Evolutionary conservation across 2,797 vertebrate species (phyloP).

Genomic region (Okamejei kenojei): DNA sequence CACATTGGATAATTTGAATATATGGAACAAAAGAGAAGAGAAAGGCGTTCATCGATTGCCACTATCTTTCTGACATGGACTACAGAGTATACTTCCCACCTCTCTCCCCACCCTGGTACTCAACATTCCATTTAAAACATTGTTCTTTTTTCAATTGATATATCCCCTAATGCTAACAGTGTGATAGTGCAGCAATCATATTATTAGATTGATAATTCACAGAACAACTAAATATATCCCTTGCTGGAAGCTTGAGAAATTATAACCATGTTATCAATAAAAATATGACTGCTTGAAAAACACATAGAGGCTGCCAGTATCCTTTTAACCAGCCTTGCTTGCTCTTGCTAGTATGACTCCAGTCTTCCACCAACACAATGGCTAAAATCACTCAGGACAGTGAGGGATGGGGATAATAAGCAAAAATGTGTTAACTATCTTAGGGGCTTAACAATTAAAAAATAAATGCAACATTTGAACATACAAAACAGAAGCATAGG

Average conservation of each 20-base stretch:
- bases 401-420: too few species aligned
- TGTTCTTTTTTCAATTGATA: neutral
- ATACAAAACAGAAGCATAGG: too few species aligned
- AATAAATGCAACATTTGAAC: too few species aligned
- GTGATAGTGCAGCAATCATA: neutral
- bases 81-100: too few species aligned
- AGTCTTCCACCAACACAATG: neutral
- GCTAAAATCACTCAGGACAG: neutral
- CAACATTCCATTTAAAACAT: neutral
- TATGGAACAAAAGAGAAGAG: neutral
- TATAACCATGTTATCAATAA: neutral
- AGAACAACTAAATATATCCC: neutral
- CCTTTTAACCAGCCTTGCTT: too few species aligned
- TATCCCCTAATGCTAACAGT: neutral
- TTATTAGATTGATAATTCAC: neutral
- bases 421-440: too few species aligned
- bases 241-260: neutral
- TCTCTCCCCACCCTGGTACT: too few species aligned
- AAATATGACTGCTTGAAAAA: neutral
- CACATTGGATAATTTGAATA: neutral
- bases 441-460: too few species aligned
- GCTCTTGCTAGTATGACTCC: neutral
- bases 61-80: neutral
- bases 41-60: neutral
- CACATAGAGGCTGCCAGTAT: neutral